phyloP scores from a whole-genome alignment of 2,113 vertebrate genomes.

The Actenoides hombroni region DNA sequence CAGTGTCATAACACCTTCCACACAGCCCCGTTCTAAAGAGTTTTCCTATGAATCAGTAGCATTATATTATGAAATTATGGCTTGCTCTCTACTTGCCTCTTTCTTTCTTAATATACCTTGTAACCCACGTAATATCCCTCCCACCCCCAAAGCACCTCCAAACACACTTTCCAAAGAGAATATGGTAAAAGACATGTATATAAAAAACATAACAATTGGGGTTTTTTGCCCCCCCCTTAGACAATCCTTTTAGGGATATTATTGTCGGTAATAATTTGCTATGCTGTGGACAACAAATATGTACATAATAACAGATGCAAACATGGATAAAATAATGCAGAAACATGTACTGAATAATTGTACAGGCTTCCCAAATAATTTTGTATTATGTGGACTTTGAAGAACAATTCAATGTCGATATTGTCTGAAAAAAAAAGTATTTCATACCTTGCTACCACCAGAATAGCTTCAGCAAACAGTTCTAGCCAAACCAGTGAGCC shows the following conservation, averaged over 20 bases:
- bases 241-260: not conserved
- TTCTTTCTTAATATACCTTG: not conserved
- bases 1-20: not conserved
- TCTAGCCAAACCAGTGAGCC: conserved; percentile 59
- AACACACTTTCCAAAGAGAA: not conserved
- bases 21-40: not conserved
- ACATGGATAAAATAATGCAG: not conserved
- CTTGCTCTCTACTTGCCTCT: not conserved
- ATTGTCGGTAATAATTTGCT: not conserved
- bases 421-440: not conserved
- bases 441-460: conserved; percentile 4
- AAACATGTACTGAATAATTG: not conserved
- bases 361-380: not conserved
- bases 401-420: not conserved
- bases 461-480: conserved; percentile 53
- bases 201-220: not conserved
- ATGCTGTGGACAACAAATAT: not conserved
- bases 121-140: not conserved
- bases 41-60: not conserved
- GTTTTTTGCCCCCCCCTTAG: not conserved
- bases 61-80: not conserved
- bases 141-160: not conserved
- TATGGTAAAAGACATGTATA: not conserved
- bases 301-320: not conserved
- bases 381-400: not conserved